These are phyloP conservation scores for Nomada fucata DNA, from an alignment of 2,888 invertebrate genomes.

Conservation along the genomic window DNA sequence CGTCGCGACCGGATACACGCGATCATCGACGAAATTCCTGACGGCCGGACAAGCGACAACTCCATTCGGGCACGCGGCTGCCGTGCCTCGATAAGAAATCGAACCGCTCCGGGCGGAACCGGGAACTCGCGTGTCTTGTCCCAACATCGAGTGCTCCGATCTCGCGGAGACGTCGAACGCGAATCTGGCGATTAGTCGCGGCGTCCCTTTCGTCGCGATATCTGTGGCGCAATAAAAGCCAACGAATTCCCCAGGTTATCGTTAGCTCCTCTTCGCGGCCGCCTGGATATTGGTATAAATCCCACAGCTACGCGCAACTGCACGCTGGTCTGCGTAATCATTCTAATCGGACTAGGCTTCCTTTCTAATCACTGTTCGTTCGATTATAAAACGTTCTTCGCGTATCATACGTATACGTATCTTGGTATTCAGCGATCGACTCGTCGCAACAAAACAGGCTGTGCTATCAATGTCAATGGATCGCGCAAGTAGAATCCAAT, in stretches of 20 bases:
- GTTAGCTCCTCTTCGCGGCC: no score
- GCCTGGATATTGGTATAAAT: no score
- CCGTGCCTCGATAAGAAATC: background rate
- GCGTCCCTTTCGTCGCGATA: background rate
- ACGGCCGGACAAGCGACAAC: background rate
- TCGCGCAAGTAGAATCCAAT: background rate
- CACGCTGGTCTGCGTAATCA: no score
- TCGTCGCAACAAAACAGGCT: background rate
- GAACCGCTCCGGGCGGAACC: background rate
- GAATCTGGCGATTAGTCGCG: background rate
- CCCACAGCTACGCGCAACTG: no score
- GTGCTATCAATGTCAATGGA: background rate
- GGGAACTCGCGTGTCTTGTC: no score
- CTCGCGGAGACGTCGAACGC: background rate
- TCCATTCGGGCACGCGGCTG: constrained; percentile 3
- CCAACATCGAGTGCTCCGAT: background rate
- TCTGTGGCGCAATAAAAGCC: no score
- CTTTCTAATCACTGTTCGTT: no score
- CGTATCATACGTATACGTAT: no score
- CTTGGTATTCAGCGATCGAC: background rate
- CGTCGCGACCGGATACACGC: constrained; percentile 20
- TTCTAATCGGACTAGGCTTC: no score
- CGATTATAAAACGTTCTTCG: no score
- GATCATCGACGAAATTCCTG: constrained; percentile 35
- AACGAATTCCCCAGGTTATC: background rate